Base-by-base conservation (phyloP, 2,797 vertebrate species). In the Borostomias antarcticus region DNA sequence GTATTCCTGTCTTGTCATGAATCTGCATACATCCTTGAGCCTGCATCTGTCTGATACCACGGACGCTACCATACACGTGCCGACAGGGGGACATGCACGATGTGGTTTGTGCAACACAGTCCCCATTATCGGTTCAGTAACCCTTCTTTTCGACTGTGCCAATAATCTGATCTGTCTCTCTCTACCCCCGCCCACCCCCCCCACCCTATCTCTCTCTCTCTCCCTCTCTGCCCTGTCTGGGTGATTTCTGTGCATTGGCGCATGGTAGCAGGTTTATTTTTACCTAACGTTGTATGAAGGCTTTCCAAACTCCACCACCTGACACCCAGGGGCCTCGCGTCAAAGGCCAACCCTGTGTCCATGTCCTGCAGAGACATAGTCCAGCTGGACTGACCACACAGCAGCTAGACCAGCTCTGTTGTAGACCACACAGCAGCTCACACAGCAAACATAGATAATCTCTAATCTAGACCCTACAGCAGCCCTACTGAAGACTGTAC, bases 201-300 rank as follows among this genome's bases (percentile, higher is more conserved):
- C n/a, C 17, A 15, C 40, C 40, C 40, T 45, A 45, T 45, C 40
- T 40, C 13, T 13, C 40, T 45, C 17, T 45, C 17, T n/a, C 37
- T 40, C 37, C 37, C 15, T 5, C 40, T 5, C 40, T 17, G 13
- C 17, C 33, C 33, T 40, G 4, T 68, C 73, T 56, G 61, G 2
- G 48, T 75, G 73, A 79, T 81, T 87, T 86, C 62, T 81, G 43
- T 61, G 76, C 60, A 75, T 80, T 83, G 72, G 76, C 82, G 71
- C 81, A 67, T 81, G 72, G n/a, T 66, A 72, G 77, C 80, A 74
- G 48, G 85, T 86, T 88, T 92, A 92, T 92, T 91, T 91, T 82
- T 76, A 81, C 81, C 76, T 74, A 69, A 72, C n/a, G n/a, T n/a
- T n/a, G n/a, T n/a, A n/a, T 80, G 80, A 88, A 58, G 50, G 68